Evolutionary conservation across 2,888 invertebrate genomes (phyloP).

Genomic region (Heterodera filipjevi): DNA sequence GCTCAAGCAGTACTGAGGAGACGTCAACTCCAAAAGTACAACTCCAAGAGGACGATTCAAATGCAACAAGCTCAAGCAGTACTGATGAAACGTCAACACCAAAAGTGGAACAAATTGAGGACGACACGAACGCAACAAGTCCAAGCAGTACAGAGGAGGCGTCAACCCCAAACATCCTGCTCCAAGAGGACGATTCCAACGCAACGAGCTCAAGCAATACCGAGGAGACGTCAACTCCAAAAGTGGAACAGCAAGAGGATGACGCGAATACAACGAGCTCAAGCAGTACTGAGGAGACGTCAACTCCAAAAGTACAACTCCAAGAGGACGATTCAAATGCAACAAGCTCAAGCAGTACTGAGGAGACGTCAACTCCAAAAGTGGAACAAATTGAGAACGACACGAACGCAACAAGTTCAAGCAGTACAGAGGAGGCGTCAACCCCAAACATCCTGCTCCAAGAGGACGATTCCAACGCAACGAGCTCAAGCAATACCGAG

Average conservation of each 20-base stretch:
- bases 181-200: background rate
- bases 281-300: background rate
- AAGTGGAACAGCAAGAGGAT: background rate
- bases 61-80: background rate
- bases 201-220: background rate
- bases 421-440: background rate
- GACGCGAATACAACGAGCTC: background rate
- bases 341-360: background rate
- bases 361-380: background rate
- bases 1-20: background rate
- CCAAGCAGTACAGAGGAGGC: background rate
- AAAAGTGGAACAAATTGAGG: background rate
- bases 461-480: background rate
- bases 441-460: background rate
- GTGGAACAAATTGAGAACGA: background rate
- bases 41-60: background rate
- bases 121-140: background rate
- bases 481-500: conserved; percentile 1
- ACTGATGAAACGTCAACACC: background rate
- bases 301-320: background rate
- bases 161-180: background rate
- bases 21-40: background rate
- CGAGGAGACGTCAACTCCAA: background rate
- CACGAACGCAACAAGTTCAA: background rate
- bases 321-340: background rate